Base-by-base conservation (phyloP, 2,888 invertebrate genomes). In the Hirtodrosophila duncani region DNA sequence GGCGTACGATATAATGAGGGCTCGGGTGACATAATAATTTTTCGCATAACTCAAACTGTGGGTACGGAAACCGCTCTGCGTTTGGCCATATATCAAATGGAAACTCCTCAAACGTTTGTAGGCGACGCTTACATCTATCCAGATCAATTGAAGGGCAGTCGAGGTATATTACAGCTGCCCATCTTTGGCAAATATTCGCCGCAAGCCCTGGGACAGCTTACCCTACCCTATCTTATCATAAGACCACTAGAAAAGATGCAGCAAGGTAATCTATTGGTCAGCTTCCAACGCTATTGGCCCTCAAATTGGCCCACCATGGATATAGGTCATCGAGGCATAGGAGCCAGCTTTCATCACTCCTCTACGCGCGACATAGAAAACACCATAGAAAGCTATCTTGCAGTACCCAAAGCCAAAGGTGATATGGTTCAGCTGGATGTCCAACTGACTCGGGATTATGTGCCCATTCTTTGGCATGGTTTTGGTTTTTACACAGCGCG, bases 361-460 rank as follows among this genome's bases (percentile, higher is more conserved):
- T 91, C 92, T 82, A 93, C 97, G 48, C 90, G 95, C 0, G 18
- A 60, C 0, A 52, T 78, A 66, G 98, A 99, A 88, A 99, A 99
- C 87, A 98, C 98, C 8, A 92, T 99, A 74, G 95, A 96, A 36
- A 98, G 98, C 30, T 90, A 97, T 78, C 93, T 94, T 85, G 92
- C 92, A 48, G 98, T 98, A 50, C 93, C 93, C 34, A 90, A 91
- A 55, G 93, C 94, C 84, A 98, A 98, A 53, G 98, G 97, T 43
- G 98, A 99, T 84, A 94, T 95, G 90, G 95, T 99, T 24, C 98
- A 99, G 86, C 95, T 99, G 88, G 99, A 99, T 89, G 98, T 99
- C 26, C 98, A 98, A 84, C 88, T 99, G 56, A 96, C 97, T 65
- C 96, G 96, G 88, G 99, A 99, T 86, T 90, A 93, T 85, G 90